Evolutionary conservation across 1,140 invertebrate genomes (phyloP).

Genomic region (Eurosta solidaginis): DNA sequence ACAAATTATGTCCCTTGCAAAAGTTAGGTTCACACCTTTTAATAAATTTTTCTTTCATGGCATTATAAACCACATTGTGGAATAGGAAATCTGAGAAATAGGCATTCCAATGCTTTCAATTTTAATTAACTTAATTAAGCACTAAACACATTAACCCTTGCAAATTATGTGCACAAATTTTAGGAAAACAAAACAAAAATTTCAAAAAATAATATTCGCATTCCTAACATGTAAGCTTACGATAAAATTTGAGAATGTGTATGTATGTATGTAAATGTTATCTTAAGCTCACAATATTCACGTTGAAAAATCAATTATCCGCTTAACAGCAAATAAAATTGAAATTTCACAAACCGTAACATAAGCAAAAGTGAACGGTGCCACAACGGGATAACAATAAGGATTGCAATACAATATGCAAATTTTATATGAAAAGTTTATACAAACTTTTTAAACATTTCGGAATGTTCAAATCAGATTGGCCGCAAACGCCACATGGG

Average conservation of each 20-base stretch:
- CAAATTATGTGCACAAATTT: not conserved
- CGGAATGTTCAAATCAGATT: conserved; percentile 14
- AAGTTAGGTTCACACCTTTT: no score
- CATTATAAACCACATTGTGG: no score
- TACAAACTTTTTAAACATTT: conserved; percentile 24
- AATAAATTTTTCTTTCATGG: no score
- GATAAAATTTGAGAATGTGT: not conserved
- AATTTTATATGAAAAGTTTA: conserved; percentile 22
- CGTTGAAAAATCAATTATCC: conserved; percentile 11
- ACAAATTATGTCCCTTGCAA: no score
- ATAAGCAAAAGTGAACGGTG: not conserved
- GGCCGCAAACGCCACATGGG: conserved; percentile 11
- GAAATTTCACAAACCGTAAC: conserved; percentile 9
- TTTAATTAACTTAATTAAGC: conserved; percentile 19
- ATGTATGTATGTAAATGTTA: not conserved
- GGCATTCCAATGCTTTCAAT: not conserved
- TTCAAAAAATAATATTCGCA: not conserved
- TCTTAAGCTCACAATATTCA: not conserved
- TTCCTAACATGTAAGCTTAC: not conserved
- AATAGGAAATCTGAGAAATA: no score
- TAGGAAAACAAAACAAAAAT: not conserved
- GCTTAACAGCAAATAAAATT: conserved; percentile 22
- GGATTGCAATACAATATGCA: conserved; percentile 11
- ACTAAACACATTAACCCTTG: not conserved
- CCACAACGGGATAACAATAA: not conserved